Evolutionary conservation across 2,888 invertebrate species (phyloP).

Genomic region (Dexiosoma caninum): DNA sequence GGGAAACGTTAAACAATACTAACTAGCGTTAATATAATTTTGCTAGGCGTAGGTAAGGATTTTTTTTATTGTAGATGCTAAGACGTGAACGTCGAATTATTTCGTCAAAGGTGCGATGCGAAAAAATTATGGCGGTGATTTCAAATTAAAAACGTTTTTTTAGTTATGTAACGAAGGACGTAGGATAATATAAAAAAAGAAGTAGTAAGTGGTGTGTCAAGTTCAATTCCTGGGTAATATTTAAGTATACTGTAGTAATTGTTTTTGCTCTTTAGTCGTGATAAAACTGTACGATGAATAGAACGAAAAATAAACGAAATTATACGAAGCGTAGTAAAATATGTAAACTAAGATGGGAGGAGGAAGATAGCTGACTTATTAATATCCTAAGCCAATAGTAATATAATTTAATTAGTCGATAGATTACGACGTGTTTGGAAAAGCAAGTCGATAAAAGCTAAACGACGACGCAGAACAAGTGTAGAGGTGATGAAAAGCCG

Average conservation of each 20-base stretch:
- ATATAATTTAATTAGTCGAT: constrained; percentile 7
- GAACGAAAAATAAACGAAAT: constrained; percentile 38
- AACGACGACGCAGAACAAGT: too few species aligned
- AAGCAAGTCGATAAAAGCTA: not conserved
- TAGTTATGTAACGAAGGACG: constrained; percentile 31
- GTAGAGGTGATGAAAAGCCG: not conserved
- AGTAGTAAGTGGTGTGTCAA: constrained; percentile 35
- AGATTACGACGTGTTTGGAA: not conserved
- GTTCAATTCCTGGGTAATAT: constrained; percentile 30
- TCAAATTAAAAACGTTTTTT: constrained; percentile 19
- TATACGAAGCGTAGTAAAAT: constrained; percentile 41
- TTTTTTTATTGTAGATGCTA: not conserved
- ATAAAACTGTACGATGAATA: constrained; percentile 29
- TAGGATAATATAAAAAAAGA: constrained; percentile 24
- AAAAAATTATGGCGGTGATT: constrained; percentile 50
- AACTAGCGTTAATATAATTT: constrained; percentile 42
- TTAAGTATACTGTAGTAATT: not conserved
- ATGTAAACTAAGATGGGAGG: constrained; percentile 12
- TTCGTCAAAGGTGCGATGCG: constrained; percentile 47
- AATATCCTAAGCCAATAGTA: constrained; percentile 17
- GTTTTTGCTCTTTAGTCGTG: not conserved
- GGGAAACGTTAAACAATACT: constrained; percentile 11
- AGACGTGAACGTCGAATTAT: constrained; percentile 56
- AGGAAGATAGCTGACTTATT: not conserved
- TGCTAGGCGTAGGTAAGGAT: constrained; percentile 37